Evolutionary conservation across 2,888 invertebrate genomes (phyloP), one percentile per base, ranked within the genome.

Genomic region (Gari tellinella): DNA sequence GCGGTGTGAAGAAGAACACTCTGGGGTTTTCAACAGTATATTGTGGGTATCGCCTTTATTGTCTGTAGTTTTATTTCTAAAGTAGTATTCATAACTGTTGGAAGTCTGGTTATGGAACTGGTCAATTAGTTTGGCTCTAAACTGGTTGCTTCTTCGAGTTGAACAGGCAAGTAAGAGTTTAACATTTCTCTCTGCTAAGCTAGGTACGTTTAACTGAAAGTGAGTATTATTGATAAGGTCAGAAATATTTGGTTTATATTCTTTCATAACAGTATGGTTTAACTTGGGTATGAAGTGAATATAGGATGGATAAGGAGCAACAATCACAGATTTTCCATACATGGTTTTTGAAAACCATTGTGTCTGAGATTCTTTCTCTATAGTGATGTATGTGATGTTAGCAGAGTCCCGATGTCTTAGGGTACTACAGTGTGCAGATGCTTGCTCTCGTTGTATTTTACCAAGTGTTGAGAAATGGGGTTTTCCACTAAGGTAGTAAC

Each of bases 261-360:
- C 69, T 23, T 48, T 60, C 31, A 75, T 52, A 15, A 23, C 26
- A 46, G 31, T 43, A n/a, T 68, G 55, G 8, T 53, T n/a, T 17
- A 41, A 40, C 14, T 49, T 57, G 40, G 63, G 51, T 21, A 57
- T 70, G 43, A 85, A 79, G 62, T 88, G 89, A 10, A 83, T 74
- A 55, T 89, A 88, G 2, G 87, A 83, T 14, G 89, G 89, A 64
- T 89, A 89, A 4, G 89, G 89, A 1, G 79, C 85, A 2, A 86
- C 82, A 21, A 89, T 73, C 3, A 84, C 63, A 17, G 73, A 65
- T 23, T 58, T 74, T 8, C 65, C 62, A 23, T 55, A 45, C 37
- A 75, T 49, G 12, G 63, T n/a, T 2, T 23, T 21, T 8, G 26
- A 53, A 2, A 12, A 15, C 64, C 61, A 68, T 21, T 60, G 23